Percentiles rank a stretch among this genome's conserved stretches.
Conservation (phyloP, 2,888 invertebrate species). For the Rotaria sp. region DNA sequence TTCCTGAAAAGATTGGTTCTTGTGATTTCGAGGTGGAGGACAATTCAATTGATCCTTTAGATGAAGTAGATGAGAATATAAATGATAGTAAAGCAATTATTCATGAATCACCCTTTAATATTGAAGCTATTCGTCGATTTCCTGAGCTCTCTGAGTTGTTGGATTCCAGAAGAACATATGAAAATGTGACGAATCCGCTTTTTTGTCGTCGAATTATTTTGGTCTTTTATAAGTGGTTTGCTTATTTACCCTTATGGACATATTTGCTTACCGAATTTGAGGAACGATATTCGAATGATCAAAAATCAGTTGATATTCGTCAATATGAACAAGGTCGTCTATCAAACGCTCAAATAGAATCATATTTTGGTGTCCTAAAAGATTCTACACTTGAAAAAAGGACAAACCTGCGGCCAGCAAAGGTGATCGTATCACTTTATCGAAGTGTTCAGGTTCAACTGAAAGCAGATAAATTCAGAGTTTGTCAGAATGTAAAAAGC, state of each 20-base stretch:
- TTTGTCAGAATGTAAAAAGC: background rate
- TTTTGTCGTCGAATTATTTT: background rate
- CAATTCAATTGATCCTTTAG: background rate
- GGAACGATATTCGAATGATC: background rate
- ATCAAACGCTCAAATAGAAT: background rate
- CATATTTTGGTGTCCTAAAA: background rate
- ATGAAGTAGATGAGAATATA: background rate
- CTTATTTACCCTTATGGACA: background rate
- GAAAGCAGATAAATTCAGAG: background rate
- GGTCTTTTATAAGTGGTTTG: background rate
- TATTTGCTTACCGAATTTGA: background rate
- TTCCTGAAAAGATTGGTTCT: background rate
- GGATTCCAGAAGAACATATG: background rate
- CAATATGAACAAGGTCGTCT: background rate
- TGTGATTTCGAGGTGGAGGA: background rate
- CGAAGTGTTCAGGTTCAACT: background rate
- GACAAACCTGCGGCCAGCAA: background rate
- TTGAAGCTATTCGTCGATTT: background rate
- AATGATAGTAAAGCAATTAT: background rate
- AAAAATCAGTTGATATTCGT: background rate
- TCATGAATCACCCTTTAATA: background rate
- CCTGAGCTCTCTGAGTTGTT: background rate
- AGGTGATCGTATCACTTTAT: background rate
- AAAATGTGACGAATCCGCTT: background rate
- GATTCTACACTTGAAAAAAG: background rate